Base-by-base conservation (phyloP, 2,113 vertebrate genomes). In the Corapipo altera region DNA sequence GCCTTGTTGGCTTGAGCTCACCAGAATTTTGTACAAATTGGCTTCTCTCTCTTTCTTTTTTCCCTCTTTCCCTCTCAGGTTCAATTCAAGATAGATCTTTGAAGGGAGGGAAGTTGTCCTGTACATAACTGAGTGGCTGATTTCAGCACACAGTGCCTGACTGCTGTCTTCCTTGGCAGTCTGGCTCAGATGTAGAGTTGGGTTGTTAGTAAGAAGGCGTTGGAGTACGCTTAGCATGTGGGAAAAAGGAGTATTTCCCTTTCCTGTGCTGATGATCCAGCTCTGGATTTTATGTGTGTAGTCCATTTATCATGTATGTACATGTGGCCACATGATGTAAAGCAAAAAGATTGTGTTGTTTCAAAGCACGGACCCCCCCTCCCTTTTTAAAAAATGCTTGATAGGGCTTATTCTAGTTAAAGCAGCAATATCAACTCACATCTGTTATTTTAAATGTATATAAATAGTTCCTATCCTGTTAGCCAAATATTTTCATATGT, bases 401-500 rank as follows among this genome's bases (percentile, higher is more conserved):
- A 66, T 87, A 32, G 15, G n/a, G 14, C 37, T 95, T 83, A 62
- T 35, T 85, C n/a, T 69, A 30, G 64, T 86, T 90, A 64, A 91
- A 89, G 71, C 39, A 88, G 27, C 61, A 74, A 13, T 92, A 48
- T 85, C 64, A 81, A 37, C 39, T 93, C 81, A 59, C 58, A 89
- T 93, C 80, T 96, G 80, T 75, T 93, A 70, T 64, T 95, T 91
- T 80, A 85, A 79, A 88, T 39, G 26, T 79, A 82, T 59, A 85
- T 69, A 92, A 94, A 92, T 75, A 81, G 69, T 95, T 93, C 27
- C 32, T 75, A 24, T 89, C 44, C 57, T 77, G 32, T 86, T 86
- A 81, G 79, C 93, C 79, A 96, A 71, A 71, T 93, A 84, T 69
- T 94, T 86, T 96, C 69, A 51, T 89, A n/a, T 65, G 85, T 79